Base-by-base conservation (phyloP, 1,140 invertebrate species). In the Aphaenogaster floridana region DNA sequence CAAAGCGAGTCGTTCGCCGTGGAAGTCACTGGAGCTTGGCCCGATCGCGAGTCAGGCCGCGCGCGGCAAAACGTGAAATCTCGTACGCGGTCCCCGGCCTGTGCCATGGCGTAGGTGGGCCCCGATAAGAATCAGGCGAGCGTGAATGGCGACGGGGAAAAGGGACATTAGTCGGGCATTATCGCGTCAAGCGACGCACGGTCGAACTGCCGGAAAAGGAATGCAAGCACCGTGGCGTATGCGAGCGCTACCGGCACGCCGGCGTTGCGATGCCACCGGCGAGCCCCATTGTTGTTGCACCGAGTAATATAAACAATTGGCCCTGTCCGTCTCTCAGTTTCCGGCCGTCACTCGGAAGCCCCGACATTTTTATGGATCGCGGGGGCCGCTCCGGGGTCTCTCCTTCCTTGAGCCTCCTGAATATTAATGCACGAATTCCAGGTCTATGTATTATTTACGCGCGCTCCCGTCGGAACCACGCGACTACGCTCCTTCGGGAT, bases 291-390 rank as follows among this genome's bases (percentile, higher is more conserved):
- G 94, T 95, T 95, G 93, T 95, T 94, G 93, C 93, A 91, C 89
- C 90, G 92, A 92, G 94, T 94, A 94, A 95, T 94, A 95, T 94
- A 95, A 95, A 94, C 95, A 95, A 95, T 95, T 95, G 94, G 94
- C 94, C 94, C 94, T 95, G 95, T 95, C 95, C 95, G 94, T 95
- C 94, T 94, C 88, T 72, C 86, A 89, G 93, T 91, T 95, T 95
- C 95, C 95, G 94, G 93, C 94, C 92, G 94, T 95, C 95, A 95
- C 93, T 95, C 94, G 93, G 89, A 92, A 93, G 91, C 91, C 92
- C 89, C 93, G 94, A 95, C 95, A 94, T 95, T 95, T 95, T 95
- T 95, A 95, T 95, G 94, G 94, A 94, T 94, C 94, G 94, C 86
- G 92, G 93, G 66, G 92, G 92, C 92, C 88, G 87, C 85, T 42